Evolutionary conservation across 2,797 vertebrate species (phyloP).

Genomic region (Poeciliopsis infans): DNA sequence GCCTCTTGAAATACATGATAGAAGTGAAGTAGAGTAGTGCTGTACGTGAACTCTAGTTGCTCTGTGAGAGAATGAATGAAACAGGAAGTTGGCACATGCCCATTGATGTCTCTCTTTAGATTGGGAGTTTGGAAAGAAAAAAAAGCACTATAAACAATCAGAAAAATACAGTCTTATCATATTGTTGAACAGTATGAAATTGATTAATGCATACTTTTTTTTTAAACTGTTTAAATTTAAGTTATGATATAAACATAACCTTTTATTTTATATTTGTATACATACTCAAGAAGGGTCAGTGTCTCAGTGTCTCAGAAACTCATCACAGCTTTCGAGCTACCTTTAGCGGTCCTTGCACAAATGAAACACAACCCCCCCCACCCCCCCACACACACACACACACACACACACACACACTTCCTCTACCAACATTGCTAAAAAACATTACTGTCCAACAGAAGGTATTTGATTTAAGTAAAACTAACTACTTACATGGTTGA

Average conservation of each 20-base stretch:
- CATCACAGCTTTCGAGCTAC: no score
- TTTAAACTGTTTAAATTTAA: not conserved
- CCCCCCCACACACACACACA: not conserved
- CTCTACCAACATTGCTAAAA: no score
- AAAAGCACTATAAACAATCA: no score
- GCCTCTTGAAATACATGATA: not conserved
- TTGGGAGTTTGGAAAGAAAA: no score
- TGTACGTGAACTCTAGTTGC: not conserved
- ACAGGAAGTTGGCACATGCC: not conserved
- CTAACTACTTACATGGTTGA: not conserved
- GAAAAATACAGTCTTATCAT: no score
- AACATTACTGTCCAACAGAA: not conserved
- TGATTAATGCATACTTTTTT: no score
- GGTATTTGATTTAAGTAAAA: not conserved
- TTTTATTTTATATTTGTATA: not conserved
- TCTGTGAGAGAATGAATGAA: not conserved
- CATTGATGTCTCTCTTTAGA: not conserved
- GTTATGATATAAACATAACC: not conserved
- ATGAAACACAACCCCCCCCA: not conserved
- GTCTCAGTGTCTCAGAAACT: no score
- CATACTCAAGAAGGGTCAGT: not conserved
- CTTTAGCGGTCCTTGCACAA: not conserved
- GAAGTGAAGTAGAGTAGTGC: not conserved
- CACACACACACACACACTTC: no score
- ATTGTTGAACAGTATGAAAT: no score